Evolutionary conservation across 2,888 invertebrate species (phyloP).

Genomic region (Meiosimyza decipiens): DNA sequence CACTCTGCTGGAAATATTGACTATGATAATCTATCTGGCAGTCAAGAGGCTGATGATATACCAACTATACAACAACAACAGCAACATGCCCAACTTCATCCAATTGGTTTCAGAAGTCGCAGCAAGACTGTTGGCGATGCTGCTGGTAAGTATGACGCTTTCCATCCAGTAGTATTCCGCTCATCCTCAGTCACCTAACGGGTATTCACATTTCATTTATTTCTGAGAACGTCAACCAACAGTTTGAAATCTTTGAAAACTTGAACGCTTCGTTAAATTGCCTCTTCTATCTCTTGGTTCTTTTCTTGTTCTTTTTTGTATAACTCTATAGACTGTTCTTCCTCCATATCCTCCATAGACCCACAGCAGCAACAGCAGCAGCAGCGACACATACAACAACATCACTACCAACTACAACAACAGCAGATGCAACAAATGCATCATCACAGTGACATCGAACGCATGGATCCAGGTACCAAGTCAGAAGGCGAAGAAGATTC

Average conservation of each 20-base stretch:
- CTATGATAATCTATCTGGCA: conserved; percentile 81
- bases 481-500: conserved; percentile 87
- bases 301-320: conserved; percentile 11
- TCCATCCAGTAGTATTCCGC: neutral
- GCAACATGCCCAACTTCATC: conserved; percentile 54
- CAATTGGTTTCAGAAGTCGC: conserved; percentile 77
- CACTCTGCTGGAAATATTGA: conserved; percentile 88
- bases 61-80: conserved; percentile 58
- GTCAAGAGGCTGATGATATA: conserved; percentile 79
- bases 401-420: conserved; percentile 53
- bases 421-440: conserved; percentile 67
- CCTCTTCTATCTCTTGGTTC: conserved; percentile 17
- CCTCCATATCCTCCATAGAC: conserved; percentile 60
- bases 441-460: conserved; percentile 68
- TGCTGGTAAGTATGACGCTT: conserved; percentile 70
- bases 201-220: neutral
- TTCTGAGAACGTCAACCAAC: neutral
- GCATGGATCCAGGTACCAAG: conserved; percentile 79
- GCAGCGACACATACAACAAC: conserved; percentile 45
- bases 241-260: conserved; percentile 12
- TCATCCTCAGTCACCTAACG: neutral
- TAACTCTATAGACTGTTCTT: conserved; percentile 8
- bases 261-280: conserved; percentile 1
- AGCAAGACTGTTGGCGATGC: conserved; percentile 93
- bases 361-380: conserved; percentile 50